Conservation (phyloP, 2,113 vertebrate species). For the Ifrita kowaldi region DNA sequence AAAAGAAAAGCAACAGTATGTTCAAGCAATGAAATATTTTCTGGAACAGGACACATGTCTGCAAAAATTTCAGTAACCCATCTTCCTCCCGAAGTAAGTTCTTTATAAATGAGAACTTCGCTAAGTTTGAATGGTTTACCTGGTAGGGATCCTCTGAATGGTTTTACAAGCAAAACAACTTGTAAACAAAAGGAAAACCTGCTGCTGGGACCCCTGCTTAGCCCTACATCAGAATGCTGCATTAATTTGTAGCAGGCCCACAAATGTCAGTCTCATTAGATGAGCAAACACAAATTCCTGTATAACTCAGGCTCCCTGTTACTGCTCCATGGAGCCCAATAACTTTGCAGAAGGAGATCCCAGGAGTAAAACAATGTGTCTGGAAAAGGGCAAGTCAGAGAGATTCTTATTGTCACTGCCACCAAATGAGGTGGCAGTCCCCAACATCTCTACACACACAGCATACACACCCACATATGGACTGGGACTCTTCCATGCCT, state of each 20-base stretch:
- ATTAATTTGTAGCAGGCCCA: background rate
- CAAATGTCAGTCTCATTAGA: background rate
- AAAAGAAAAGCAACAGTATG: background rate
- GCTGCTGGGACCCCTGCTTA: background rate
- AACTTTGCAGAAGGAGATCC: background rate
- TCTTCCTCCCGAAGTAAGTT: background rate
- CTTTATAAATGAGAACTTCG: background rate
- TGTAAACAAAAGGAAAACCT: background rate
- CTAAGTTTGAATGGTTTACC: background rate
- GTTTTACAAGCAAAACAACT: background rate
- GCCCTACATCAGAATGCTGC: background rate
- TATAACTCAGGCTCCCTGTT: background rate
- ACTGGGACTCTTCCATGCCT: background rate
- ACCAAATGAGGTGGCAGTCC: background rate
- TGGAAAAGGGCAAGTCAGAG: background rate
- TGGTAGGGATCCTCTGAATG: background rate
- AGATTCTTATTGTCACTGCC: background rate
- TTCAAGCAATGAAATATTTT: background rate
- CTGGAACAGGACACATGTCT: background rate
- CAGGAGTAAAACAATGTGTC: background rate
- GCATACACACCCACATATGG: accelerated
- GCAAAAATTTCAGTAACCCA: background rate
- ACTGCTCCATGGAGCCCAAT: background rate
- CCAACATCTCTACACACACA: background rate
- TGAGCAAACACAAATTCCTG: background rate